Evolutionary conservation across 53 echinoderm and acorn worm species (phyloP), one percentile per base, ranked within the genome.

Genomic region (Temnopleurus reevesii): DNA sequence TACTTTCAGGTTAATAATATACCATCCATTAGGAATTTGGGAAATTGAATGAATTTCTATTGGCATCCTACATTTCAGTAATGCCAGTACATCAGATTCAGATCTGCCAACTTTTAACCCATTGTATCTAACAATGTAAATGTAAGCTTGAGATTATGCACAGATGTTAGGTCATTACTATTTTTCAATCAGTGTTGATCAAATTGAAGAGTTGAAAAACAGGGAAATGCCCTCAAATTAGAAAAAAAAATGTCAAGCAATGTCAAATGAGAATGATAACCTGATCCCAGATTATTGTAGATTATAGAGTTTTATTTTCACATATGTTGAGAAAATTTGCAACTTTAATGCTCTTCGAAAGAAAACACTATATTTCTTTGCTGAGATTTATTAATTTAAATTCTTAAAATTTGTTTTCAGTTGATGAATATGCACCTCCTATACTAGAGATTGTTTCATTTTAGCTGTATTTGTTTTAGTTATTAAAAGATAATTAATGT

Each of bases 191-290:
- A 24, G 64, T 12, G 34, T 33, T 4, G 8, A 64, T 3, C 7
- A 64, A 25, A 64, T 34, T 2, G 34, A 1, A 18, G 64, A 34
- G 30, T 64, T 12, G 9, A 49, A 13, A 64, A 64, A 64, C 1
- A 4, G 9, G 19, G 0, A 41, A 41, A 41, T 71, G 41, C 41
- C 5, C 19, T 41, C 5, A 71, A 71, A 19, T 36, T 41, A 49
- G 7, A n/a, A 13, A 0, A 63, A 63, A 63, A 33, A 65, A 34
- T 65, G 35, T 38, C 41, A 63, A 71, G 41, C 71, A 8, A 71
- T 71, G 71, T 71, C 71, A 71, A 71, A 71, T n/a, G 15, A 41
- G 41, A 41, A 34, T 71, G 71, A 41, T 71, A 71, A 71, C 71
- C 71, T 71, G 71, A 38, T 71, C 71, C 71, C 8, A 71, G 2